Base-by-base conservation (phyloP, 2,113 vertebrate genomes). In the Halcyon malimbica region DNA sequence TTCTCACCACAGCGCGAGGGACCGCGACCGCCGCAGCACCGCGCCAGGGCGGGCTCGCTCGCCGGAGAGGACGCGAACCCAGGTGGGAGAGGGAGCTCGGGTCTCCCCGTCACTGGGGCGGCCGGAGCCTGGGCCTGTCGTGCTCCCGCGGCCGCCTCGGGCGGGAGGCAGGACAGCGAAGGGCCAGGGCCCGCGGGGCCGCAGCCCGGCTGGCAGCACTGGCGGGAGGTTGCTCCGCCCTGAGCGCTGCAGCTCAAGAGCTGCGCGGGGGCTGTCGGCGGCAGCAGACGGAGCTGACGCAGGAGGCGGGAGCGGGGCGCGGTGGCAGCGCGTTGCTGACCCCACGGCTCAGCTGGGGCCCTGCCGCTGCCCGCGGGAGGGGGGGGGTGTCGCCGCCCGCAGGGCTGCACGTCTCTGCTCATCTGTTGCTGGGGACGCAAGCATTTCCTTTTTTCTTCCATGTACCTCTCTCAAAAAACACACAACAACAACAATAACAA, bases 281-380 rank as follows among this genome's bases (percentile, higher is more conserved):
- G n/a, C 41, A 7, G 73, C 23, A 3, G n/a, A 63, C 14, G 33
- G 80, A 54, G 48, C 53, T 29, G 77, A 19, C 53, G 65, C 29
- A 11, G 13, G 39, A 5, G 3, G 42, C 13, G 54, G 35, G 33
- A 35, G 56, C 9, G 8, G 41, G 39, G 46, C 14, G 1, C 31
- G 3, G 7, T 4, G 57, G 54, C 8, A 24, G 59, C 15, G n/a
- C 2, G 3, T 35, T 33, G 33, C 6, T 3, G 31, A 0, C 59
- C 9, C 11, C 29, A 19, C 24, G 20, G 50, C 44, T 35, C 12
- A 3, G 19, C 9, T 10, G 54, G 7, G 15, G 42, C 28, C 24
- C 15, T 3, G 56, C 59, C 6, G 44, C 44, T 17, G 16, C 60
- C 57, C 23, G 37, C 13, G 37, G 65, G 50, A 24, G 3, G 35